These are phyloP conservation scores for Ophioninae sp. DNA, from an alignment of 2,888 invertebrate species.

Conservation along the genomic window DNA sequence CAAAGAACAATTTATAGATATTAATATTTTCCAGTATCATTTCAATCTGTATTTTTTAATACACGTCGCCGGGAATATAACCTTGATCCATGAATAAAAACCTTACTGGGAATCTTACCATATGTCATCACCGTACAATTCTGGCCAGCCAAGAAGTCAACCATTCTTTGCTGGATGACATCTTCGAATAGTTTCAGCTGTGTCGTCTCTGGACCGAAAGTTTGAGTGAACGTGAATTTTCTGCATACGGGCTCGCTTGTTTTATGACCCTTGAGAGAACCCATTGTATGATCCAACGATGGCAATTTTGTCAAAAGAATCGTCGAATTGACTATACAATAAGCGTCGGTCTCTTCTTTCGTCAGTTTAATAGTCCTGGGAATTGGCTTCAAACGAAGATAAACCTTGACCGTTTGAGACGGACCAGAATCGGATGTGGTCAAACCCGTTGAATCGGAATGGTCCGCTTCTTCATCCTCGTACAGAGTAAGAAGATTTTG, in stretches of 20 bases:
- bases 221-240: slow-evolving; percentile 77
- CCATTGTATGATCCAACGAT: slow-evolving; percentile 71
- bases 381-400: slow-evolving; percentile 84
- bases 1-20: too few relatives aligned
- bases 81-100: not conserved
- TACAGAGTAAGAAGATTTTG: slow-evolving; percentile 74
- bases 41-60: not conserved
- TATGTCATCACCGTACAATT: slow-evolving; percentile 89
- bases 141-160: slow-evolving; percentile 82
- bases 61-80: not conserved
- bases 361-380: slow-evolving; percentile 71
- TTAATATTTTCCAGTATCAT: not conserved
- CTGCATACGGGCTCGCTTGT: slow-evolving; percentile 69
- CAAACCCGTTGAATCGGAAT: slow-evolving; percentile 44
- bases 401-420: slow-evolving; percentile 82
- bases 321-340: slow-evolving; percentile 81
- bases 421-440: slow-evolving; percentile 44
- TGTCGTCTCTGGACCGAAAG: slow-evolving; percentile 76
- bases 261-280: slow-evolving; percentile 70
- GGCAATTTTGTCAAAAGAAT: slow-evolving; percentile 81
- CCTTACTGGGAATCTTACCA: slow-evolving; percentile 26
- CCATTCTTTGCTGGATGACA: slow-evolving; percentile 75
- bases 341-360: slow-evolving; percentile 76
- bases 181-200: slow-evolving; percentile 80
- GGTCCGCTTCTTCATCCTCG: slow-evolving; percentile 68